A percentile compares a stretch with the other conserved stretches of the same genome.
Conservation (phyloP, 2,888 invertebrate genomes). For the Dryobota labecula region DNA sequence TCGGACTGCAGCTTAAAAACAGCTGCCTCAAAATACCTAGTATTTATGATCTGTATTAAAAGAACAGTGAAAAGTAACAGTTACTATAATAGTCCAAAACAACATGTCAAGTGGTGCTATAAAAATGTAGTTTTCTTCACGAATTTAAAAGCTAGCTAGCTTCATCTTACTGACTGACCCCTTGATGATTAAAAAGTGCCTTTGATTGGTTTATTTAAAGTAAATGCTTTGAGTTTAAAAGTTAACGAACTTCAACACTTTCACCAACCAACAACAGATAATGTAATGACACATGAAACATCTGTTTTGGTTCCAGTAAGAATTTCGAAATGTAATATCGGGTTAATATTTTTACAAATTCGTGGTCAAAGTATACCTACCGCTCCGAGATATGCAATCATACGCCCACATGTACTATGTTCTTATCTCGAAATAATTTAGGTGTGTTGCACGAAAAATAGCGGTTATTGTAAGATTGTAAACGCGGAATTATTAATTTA, state of each 20-base stretch:
- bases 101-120: not conserved
- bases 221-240: slow-evolving; percentile 41
- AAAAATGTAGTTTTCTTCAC: slow-evolving; percentile 18
- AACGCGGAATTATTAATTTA: slow-evolving; percentile 77
- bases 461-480: slow-evolving; percentile 72
- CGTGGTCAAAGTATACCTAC: slow-evolving; percentile 19
- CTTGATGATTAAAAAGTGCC: too few relatives aligned
- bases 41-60: slow-evolving; percentile 12
- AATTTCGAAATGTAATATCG: slow-evolving; percentile 34
- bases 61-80: slow-evolving; percentile 25
- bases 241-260: slow-evolving; percentile 35
- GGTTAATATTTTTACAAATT: slow-evolving; percentile 31
- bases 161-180: too few relatives aligned
- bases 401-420: slow-evolving; percentile 67
- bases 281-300: slow-evolving; percentile 20
- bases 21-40: not conserved
- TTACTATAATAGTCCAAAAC: slow-evolving; percentile 6
- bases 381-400: slow-evolving; percentile 65
- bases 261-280: slow-evolving; percentile 45
- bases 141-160: slow-evolving; percentile 32
- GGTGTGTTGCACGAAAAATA: slow-evolving; percentile 71
- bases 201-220: too few relatives aligned
- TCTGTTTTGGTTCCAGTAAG: slow-evolving; percentile 37
- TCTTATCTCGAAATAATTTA: slow-evolving; percentile 71
- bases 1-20: not conserved